Evolutionary conservation across 2,113 vertebrate genomes (phyloP).

Genomic region (Halichoeres trimaculatus): DNA sequence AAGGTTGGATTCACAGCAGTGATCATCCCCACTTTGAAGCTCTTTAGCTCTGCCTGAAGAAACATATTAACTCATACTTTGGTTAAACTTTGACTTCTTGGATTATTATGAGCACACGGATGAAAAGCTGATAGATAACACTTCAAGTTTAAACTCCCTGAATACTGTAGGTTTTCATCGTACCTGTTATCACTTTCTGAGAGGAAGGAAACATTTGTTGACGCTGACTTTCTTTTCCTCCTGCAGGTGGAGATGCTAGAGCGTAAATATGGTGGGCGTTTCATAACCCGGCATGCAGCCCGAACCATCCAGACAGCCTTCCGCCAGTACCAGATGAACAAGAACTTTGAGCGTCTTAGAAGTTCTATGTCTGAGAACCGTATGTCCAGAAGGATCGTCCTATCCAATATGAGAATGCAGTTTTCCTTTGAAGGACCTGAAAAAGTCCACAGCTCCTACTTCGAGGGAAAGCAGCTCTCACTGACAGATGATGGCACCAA

Average conservation of each 20-base stretch:
- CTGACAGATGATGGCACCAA: slow-evolving; percentile 89
- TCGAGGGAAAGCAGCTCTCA: slow-evolving; percentile 95
- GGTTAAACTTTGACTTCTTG: not conserved
- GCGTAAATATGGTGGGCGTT: slow-evolving; percentile 98
- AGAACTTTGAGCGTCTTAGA: slow-evolving; percentile 96
- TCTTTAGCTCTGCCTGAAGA: not conserved
- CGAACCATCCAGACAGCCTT: slow-evolving; percentile 98
- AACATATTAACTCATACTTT: too few relatives aligned
- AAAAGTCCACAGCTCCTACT: slow-evolving; percentile 97
- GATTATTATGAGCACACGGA: not conserved
- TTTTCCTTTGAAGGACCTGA: slow-evolving; percentile 99
- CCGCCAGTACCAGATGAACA: slow-evolving; percentile 99
- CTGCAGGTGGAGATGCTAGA: slow-evolving; percentile 98
- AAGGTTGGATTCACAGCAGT: not conserved
- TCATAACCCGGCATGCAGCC: slow-evolving; percentile 96
- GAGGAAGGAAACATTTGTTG: too few relatives aligned
- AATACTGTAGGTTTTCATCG: not conserved
- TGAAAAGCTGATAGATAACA: not conserved
- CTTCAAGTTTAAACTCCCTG: not conserved
- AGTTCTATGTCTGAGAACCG: slow-evolving; percentile 99
- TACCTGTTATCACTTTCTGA: not conserved
- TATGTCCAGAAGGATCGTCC: slow-evolving; percentile 96
- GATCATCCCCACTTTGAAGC: not conserved
- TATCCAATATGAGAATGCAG: slow-evolving; percentile 99
- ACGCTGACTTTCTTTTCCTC: not conserved